Base-by-base conservation (phyloP, 2,888 invertebrate genomes). In the Gasteruption jaculator region DNA sequence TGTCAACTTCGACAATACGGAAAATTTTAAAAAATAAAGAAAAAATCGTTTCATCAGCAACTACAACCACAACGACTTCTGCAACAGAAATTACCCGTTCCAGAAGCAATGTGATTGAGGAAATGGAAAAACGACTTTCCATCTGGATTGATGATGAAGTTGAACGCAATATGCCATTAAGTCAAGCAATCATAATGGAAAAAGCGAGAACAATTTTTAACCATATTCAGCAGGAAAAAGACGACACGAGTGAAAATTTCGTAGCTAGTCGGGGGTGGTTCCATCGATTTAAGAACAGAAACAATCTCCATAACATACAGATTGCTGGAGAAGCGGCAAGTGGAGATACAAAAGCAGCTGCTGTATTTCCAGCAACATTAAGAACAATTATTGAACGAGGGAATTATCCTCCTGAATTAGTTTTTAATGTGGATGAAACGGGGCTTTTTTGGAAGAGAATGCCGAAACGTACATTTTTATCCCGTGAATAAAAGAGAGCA, bases 391-490 rank as follows among this genome's bases (percentile, higher is more conserved):
- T 51, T 38, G 46, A 46, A 41, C 38, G 25, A 43, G 46, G 37
- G 30, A 38, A 43, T 38, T 46, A 43, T 38, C 31, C 34, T 38
- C 25, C 34, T 21, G 38, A 46, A 35, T 35, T 38, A 37, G 45
- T 45, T 43, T 52, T 51, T 36, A 50, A 50, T 45, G 42, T 21
- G 27, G 45, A 48, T 41, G 47, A 51, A 33, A 54, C 46, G 6
- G 50, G 43, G 16, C 45, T 54, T 38, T 45, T 45, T 39, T 53
- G 49, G 46, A 50, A 54, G 38, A 49, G 39, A 43, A 50, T 55
- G 42, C 47, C 49, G 19, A 42, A 43, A 38, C 29, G 43, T 21
- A 51, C 46, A 27, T 46, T 44, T 34, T 21, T 47, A 15, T 35
- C 43, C 14, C 39, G 40, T 20, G 31, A 46, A 38, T 32, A 46